Evolutionary conservation across 2,888 invertebrate species (phyloP).

Genomic region (Drosophila lutescens): DNA sequence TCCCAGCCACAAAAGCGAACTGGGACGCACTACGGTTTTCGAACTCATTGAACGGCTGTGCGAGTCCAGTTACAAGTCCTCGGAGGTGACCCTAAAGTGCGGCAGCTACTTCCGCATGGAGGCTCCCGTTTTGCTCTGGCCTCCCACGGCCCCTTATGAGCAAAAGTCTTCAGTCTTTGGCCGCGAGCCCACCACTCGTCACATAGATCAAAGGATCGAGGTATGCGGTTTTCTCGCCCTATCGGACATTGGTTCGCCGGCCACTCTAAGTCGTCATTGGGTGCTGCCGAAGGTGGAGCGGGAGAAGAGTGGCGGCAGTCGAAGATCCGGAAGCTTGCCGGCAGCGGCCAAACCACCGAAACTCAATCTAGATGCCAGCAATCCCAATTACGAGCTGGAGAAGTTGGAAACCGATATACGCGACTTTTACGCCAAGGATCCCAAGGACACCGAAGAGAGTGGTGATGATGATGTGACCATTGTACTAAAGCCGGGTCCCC

Average conservation of each 20-base stretch:
- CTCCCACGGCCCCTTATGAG: constrained; percentile 87
- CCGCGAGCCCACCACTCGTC: constrained; percentile 41
- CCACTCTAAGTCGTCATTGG: constrained; percentile 94
- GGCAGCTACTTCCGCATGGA: constrained; percentile 88
- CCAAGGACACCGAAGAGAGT: constrained; percentile 76
- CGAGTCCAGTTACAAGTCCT: constrained; percentile 90
- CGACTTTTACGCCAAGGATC: constrained; percentile 82
- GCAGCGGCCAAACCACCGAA: constrained; percentile 83
- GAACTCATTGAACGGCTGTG: constrained; percentile 88
- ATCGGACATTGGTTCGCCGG: constrained; percentile 95
- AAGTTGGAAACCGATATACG: constrained; percentile 83
- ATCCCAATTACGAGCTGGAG: constrained; percentile 81
- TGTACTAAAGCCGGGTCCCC: constrained; percentile 51
- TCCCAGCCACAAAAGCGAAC: constrained; percentile 79
- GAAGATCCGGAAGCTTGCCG: constrained; percentile 78
- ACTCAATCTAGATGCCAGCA: constrained; percentile 60
- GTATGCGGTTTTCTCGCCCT: constrained; percentile 95
- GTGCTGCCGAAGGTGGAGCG: constrained; percentile 90
- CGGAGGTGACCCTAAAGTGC: constrained; percentile 89
- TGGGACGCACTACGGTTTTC: constrained; percentile 79
- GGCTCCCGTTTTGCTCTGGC: constrained; percentile 89
- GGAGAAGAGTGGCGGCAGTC: constrained; percentile 82
- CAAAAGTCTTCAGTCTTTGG: constrained; percentile 47
- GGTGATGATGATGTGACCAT: constrained; percentile 74
- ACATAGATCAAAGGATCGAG: constrained; percentile 89